A percentile compares a stretch with the other conserved stretches of the same genome.
Conservation (phyloP, 2,888 invertebrate species). For the Trissolcus japonicus region DNA sequence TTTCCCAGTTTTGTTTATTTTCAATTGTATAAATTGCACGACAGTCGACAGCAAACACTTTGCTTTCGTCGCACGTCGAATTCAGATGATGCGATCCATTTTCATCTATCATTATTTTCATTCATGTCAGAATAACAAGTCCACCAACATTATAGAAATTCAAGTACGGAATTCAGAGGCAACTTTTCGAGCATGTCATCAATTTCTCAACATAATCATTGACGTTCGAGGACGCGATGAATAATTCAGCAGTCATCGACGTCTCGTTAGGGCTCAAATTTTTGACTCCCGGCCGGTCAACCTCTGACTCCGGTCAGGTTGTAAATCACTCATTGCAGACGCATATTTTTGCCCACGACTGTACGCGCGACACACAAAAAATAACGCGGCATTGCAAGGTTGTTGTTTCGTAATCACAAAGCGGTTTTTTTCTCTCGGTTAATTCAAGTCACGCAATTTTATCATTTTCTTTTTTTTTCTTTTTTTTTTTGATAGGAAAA, state of each 20-base stretch:
- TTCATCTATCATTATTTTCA: too few species aligned
- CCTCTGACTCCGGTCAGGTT: too few species aligned
- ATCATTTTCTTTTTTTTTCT: background rate
- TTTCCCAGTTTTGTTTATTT: too few species aligned
- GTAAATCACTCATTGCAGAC: constrained; percentile 1
- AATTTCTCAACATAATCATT: background rate
- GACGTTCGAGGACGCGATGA: constrained; percentile 1
- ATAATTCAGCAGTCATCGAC: constrained; percentile 5
- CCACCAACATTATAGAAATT: too few species aligned
- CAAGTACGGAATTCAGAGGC: too few species aligned
- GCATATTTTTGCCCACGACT: constrained; percentile 31
- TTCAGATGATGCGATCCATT: too few species aligned
- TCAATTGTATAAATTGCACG: too few species aligned
- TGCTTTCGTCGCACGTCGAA: too few species aligned
- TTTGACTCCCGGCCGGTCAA: background rate
- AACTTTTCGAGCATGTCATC: background rate
- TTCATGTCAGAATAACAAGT: too few species aligned
- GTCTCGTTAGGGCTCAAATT: background rate
- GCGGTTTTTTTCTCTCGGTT: too few species aligned
- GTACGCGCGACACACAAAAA: constrained; percentile 23
- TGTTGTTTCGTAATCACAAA: constrained; percentile 60
- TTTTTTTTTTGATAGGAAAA: too few species aligned
- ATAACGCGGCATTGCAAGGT: constrained; percentile 63
- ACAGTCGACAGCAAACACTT: too few species aligned
- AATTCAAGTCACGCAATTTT: background rate